phyloP scores from a whole-genome alignment of 1,140 invertebrate species.

The Teleogryllus occipitalis region DNA sequence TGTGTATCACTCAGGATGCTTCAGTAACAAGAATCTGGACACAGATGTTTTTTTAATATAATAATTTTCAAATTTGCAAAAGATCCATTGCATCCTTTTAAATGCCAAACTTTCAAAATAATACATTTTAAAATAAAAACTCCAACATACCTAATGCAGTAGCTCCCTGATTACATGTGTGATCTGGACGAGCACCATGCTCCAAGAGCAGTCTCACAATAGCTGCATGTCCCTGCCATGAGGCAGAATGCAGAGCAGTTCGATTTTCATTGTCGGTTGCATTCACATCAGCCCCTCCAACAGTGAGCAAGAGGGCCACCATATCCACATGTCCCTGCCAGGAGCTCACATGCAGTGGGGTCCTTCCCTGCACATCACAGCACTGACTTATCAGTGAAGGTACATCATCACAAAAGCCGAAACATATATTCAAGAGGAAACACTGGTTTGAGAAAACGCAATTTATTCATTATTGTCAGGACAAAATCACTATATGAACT shows the following conservation, averaged over 20 bases:
- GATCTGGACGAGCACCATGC: slow-evolving; percentile 71
- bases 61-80: neutral
- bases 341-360: slow-evolving; percentile 83
- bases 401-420: neutral
- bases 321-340: slow-evolving; percentile 90
- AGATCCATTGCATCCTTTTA: neutral
- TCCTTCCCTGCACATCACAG: slow-evolving; percentile 55
- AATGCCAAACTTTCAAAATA: neutral
- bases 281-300: slow-evolving; percentile 72
- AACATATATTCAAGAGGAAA: no score
- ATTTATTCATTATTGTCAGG: no score
- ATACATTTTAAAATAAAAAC: neutral
- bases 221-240: slow-evolving; percentile 84
- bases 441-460: no score
- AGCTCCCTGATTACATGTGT: slow-evolving; percentile 88
- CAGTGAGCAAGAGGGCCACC: slow-evolving; percentile 72
- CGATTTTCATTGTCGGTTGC: slow-evolving; percentile 81
- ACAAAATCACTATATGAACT: no score
- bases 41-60: neutral
- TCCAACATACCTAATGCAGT: slow-evolving; percentile 63
- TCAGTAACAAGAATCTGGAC: no score
- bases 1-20: no score
- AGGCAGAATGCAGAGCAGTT: slow-evolving; percentile 87
- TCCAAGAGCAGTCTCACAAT: slow-evolving; percentile 75
- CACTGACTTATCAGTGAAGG: slow-evolving; percentile 8